Conservation (phyloP, 35 echinoderm and acorn worm genomes). For the Chiridota heheva region DNA sequence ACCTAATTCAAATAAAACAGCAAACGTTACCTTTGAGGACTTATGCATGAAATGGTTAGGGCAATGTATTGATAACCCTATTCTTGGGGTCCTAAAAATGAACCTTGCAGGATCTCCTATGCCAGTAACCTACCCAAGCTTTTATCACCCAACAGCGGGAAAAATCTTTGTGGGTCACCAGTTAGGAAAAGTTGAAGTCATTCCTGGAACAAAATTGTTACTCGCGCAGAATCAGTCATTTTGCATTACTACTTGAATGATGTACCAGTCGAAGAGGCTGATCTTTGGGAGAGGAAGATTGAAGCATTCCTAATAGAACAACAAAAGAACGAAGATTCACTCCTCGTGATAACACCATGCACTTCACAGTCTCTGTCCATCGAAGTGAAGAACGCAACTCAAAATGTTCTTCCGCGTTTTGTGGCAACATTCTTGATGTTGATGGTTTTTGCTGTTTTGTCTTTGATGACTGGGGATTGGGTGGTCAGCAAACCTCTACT, state of each 20-base stretch:
- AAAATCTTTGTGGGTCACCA: constrained; percentile 49
- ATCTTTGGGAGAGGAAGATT: constrained; percentile 60
- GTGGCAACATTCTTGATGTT: constrained; percentile 68
- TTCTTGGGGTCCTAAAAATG: constrained; percentile 21
- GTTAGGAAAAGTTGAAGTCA: constrained; percentile 52
- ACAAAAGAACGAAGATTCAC: background rate
- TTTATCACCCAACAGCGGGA: constrained; percentile 5
- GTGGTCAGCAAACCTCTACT: constrained; percentile 70
- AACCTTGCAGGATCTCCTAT: background rate
- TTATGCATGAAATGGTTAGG: constrained; percentile 59
- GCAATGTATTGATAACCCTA: constrained; percentile 27
- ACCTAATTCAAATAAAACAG: constrained; percentile 33
- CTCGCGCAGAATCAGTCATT: constrained; percentile 43
- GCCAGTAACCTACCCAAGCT: constrained; percentile 42
- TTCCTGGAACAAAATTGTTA: constrained; percentile 34
- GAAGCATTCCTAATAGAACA: constrained; percentile 23
- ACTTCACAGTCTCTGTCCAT: constrained; percentile 59
- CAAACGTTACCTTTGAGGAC: constrained; percentile 19
- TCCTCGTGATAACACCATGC: constrained; percentile 44
- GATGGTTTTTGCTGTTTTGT: constrained; percentile 62
- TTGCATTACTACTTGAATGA: constrained; percentile 54
- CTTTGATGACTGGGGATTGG: constrained; percentile 64
- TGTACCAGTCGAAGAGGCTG: constrained; percentile 11
- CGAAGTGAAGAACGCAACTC: constrained; percentile 54
- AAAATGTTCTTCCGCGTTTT: constrained; percentile 61